Evolutionary conservation across 2,888 invertebrate species (phyloP), one percentile per base, ranked within the genome.

Genomic region (Diabrotica balteata): DNA sequence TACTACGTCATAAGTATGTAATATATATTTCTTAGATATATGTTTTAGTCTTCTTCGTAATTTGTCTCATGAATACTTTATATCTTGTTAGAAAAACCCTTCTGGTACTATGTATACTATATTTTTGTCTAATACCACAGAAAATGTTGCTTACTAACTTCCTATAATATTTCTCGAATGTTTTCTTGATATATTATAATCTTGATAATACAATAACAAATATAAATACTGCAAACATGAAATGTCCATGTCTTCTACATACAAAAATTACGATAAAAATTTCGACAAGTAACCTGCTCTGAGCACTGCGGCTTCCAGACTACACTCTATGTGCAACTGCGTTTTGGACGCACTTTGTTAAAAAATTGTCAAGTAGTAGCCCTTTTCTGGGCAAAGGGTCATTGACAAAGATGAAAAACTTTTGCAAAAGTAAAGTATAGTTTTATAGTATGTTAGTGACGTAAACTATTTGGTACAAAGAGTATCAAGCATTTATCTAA

Each of bases 231-330:
- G 47, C 47, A 9, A 47, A 47, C 8, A 7, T 47, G 7, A 47
- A 9, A 5, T 47, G 47, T 10, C 47, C 32, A 32, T 32, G 32
- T 32, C 32, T 32, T 32, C 32, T 32, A 45, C 45, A 45, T 57
- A 45, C 55, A 44, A 57, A 57, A 44, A 57, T 45, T 57, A 17
- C 44, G 51, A 32, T 54, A 52, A 45, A 55, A 60, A 61, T 73
- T 73, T 75, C 69, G 73, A 69, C 69, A 69, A 73, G 62, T 73
- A 69, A 71, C 68, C 68, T 69, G 66, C 72, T 74, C 70, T 73
- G 76, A 78, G 78, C 79, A 79, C 79, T 73, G 76, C 79, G 79
- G 81, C 80, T 80, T 80, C 78, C 79, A 80, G 77, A 78, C 73
- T 68, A 73, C 74, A 73, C 75, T 79, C 77, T 71, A 73, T 73